Evolutionary conservation across 2,113 vertebrate genomes (phyloP).

Genomic region (Meriones unguiculatus): DNA sequence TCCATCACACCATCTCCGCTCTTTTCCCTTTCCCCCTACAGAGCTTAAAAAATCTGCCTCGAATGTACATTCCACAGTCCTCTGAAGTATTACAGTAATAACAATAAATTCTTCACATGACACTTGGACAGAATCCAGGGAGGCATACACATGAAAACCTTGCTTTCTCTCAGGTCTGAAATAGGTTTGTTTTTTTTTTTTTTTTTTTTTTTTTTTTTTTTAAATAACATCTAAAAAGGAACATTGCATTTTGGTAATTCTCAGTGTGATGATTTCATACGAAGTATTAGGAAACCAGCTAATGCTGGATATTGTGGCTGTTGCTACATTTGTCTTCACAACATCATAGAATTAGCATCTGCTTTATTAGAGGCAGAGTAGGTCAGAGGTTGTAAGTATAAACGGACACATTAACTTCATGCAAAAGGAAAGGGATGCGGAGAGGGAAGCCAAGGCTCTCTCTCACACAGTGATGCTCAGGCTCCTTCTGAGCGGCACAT

Average conservation of each 20-base stretch:
- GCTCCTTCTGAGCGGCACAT: neutral
- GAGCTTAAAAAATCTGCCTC: conserved; percentile 70
- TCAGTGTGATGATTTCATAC: neutral
- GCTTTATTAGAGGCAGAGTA: neutral
- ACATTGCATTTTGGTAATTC: neutral
- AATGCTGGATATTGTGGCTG: neutral
- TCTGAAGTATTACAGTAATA: conserved; percentile 81
- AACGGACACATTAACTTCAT: neutral
- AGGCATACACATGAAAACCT: conserved; percentile 55
- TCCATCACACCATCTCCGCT: conserved; percentile 65
- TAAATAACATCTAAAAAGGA: conserved; percentile 22
- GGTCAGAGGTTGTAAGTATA: neutral
- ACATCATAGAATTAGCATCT: neutral
- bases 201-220: too few species aligned
- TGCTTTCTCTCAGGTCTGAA: conserved; percentile 65
- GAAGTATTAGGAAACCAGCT: neutral
- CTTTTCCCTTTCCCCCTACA: conserved; percentile 66
- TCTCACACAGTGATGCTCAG: neutral
- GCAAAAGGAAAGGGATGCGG: neutral
- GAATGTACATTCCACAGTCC: conserved; percentile 80
- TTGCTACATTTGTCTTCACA: neutral
- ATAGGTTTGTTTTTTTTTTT: neutral
- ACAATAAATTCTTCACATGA: conserved; percentile 85
- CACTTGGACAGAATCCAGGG: conserved; percentile 61
- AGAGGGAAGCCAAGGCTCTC: neutral